A percentile compares a stretch with the other conserved stretches of the same genome.
phyloP scores from a whole-genome alignment of 2,113 vertebrate genomes.

The Megaceryle torquata region DNA sequence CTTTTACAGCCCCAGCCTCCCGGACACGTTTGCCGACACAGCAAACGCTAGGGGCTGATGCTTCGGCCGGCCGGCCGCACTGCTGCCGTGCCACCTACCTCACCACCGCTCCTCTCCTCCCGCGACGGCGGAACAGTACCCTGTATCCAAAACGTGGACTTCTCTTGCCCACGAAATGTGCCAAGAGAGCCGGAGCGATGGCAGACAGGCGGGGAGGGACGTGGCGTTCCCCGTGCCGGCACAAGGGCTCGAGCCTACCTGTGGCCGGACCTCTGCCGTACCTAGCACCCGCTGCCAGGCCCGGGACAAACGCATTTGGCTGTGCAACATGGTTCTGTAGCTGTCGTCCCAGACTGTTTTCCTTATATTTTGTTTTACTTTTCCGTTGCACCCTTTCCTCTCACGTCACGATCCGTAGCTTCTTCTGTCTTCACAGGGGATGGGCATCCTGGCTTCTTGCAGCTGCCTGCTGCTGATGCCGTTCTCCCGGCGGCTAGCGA shows the following conservation, averaged over 20 bases:
- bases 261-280: accelerated
- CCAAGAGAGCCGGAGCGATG: accelerated
- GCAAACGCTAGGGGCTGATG: neutral
- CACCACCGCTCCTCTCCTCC: accelerated
- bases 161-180: accelerated
- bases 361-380: neutral
- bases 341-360: neutral
- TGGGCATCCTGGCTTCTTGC: neutral
- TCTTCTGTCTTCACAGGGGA: neutral
- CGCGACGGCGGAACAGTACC: accelerated
- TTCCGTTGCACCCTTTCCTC: neutral
- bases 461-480: neutral
- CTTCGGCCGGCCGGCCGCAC: accelerated
- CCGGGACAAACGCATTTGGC: neutral
- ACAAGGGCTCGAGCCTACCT: neutral
- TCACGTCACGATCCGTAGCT: accelerated
- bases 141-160: accelerated
- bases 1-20: neutral
- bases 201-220: neutral
- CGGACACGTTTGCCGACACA: neutral
- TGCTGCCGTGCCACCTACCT: accelerated
- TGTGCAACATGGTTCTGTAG: neutral
- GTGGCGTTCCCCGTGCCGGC: accelerated
- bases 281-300: neutral
- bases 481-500: neutral